Base-by-base conservation (phyloP, 2,888 invertebrate species). In the Agrochola litura region DNA sequence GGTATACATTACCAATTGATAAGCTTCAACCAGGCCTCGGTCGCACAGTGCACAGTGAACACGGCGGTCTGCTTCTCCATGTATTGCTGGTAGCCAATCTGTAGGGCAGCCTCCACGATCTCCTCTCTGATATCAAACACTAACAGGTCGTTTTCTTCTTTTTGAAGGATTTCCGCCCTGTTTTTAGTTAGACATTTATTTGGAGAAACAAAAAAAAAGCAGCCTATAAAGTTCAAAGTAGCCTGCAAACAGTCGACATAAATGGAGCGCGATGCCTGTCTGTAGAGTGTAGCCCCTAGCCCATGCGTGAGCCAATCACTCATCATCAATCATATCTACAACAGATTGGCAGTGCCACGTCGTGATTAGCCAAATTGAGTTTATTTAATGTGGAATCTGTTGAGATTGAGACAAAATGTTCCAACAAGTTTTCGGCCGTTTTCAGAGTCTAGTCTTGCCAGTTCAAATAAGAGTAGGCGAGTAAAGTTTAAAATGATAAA, bases 81-180 rank as follows among this genome's bases (percentile, higher is more conserved):
- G 79, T 97, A 97, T 5, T 88, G 87, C 9, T 90, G 86, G 76
- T 96, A 95, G 70, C 92, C 92, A 49, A 94, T 91, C 8, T 86
- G 82, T 30, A 96, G 74, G 0, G 94, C 95, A 0, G 88, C 90
- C 14, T 95, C 95, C 22, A 97, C 43, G 8, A 97, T 93, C 79
- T 97, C 96, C 82, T 97, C 97, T 1, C 97, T 92, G 9, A 97
- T 90, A 37, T 96, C 95, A 52, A 95, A 93, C 4, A 96, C 89
- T 46, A 96, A 69, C 43, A 96, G 84, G 76, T 97, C 96, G 14
- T 90, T 92, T 66, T 97, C 97, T 84, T 97, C 96, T 75, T 95
- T 95, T 81, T 95, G 94, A 1, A 96, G 87, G 6, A 96, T 93
- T 85, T 96, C 96, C 2, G 93, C 93, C 96, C 96, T 97, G 56